These are phyloP conservation scores for Kryptolebias marmoratus DNA, from an alignment of 2,113 vertebrate genomes.

Conservation along the genomic window DNA sequence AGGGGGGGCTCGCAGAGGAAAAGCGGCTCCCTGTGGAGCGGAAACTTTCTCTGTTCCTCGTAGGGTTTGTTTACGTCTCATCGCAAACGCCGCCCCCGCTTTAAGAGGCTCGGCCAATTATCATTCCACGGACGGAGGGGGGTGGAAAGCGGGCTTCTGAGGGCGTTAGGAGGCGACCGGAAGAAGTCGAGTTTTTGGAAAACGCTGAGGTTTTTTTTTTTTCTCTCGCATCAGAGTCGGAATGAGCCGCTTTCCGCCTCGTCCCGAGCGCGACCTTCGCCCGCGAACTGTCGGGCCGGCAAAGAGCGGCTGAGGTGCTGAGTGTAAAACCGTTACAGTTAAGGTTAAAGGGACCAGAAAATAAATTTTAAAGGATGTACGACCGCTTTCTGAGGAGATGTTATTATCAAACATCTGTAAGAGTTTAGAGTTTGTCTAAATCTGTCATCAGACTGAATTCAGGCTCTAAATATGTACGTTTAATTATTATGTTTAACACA, in stretches of 20 bases:
- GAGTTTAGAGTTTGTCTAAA: neutral
- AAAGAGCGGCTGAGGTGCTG: neutral
- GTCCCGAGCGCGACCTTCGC: slow-evolving; percentile 33
- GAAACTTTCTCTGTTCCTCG: slow-evolving; percentile 41
- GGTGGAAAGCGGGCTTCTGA: slow-evolving; percentile 30
- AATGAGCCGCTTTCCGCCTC: slow-evolving; percentile 26
- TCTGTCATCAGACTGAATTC: no score
- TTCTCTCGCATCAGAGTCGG: neutral
- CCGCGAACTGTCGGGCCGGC: slow-evolving; percentile 23
- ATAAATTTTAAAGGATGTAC: slow-evolving; percentile 7
- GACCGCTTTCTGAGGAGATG: neutral
- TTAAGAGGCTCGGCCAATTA: slow-evolving; percentile 66
- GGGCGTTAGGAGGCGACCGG: slow-evolving; percentile 33
- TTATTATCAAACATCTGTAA: no score
- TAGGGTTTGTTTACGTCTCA: slow-evolving; percentile 61
- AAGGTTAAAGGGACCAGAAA: slow-evolving; percentile 22
- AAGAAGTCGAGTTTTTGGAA: slow-evolving; percentile 3
- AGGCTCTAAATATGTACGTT: no score
- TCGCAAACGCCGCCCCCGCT: slow-evolving; percentile 57
- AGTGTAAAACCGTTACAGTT: slow-evolving; percentile 11
- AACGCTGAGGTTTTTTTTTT: neutral
- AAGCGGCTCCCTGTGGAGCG: slow-evolving; percentile 5
- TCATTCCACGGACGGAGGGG: slow-evolving; percentile 56
- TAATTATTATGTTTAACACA: no score
- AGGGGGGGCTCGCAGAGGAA: slow-evolving; percentile 26